phyloP scores from a whole-genome alignment of 2,797 vertebrate genomes.

The Schizopygopsis malacanthus region DNA sequence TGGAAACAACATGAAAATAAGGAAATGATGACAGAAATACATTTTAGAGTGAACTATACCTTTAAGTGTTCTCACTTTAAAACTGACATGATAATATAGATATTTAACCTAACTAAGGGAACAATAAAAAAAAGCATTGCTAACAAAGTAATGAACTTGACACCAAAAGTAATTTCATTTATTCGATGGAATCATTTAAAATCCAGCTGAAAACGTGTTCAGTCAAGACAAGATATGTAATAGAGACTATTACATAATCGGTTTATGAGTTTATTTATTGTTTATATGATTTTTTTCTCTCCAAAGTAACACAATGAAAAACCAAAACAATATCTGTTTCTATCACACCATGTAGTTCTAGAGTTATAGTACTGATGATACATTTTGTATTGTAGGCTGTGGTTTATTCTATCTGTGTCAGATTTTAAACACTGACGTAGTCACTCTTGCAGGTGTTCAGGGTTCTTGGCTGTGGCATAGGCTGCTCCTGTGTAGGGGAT shows the following conservation, averaged over 20 bases:
- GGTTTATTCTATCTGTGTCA: not conserved
- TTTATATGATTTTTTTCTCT: not conserved
- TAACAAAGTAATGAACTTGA: not conserved
- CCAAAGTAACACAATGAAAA: slow-evolving; percentile 13
- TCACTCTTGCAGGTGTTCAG: slow-evolving; percentile 41
- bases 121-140: not conserved
- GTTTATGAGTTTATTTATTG: not conserved
- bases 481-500: slow-evolving; percentile 35
- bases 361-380: not conserved
- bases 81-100: not conserved
- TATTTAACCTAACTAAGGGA: not conserved
- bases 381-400: not conserved
- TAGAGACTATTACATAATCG: not conserved
- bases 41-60: not conserved
- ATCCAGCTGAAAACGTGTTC: not conserved
- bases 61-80: not conserved
- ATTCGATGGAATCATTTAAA: not conserved
- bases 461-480: slow-evolving; percentile 28
- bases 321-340: not conserved
- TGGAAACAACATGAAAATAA: not conserved
- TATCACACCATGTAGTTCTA: not conserved
- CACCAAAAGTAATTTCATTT: not conserved
- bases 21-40: not conserved
- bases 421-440: slow-evolving; percentile 58
- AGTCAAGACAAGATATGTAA: not conserved